phyloP scores from a whole-genome alignment of 2,888 invertebrate species.

The Sinhomidia bicolor region DNA sequence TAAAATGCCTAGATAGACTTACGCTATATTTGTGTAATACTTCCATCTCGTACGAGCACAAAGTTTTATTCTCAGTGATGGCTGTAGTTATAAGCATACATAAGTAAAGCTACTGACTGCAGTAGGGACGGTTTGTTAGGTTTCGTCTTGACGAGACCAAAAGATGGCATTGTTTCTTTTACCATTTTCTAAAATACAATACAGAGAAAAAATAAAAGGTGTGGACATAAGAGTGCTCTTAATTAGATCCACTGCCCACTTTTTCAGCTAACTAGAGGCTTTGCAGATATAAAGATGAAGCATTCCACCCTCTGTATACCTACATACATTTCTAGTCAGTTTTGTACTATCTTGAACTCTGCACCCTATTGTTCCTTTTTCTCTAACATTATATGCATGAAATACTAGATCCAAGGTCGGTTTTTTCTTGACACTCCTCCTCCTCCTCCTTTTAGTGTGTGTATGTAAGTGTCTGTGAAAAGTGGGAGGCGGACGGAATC shows the following conservation, averaged over 20 bases:
- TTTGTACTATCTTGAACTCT: neutral
- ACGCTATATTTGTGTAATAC: too few relatives aligned
- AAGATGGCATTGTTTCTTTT: too few relatives aligned
- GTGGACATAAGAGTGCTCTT: slow-evolving; percentile 48
- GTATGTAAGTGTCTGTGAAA: neutral
- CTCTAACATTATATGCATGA: neutral
- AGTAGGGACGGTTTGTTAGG: slow-evolving; percentile 6
- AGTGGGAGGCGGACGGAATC: neutral
- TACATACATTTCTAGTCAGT: neutral
- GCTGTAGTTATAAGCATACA: too few relatives aligned
- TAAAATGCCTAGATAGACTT: neutral
- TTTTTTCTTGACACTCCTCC: neutral
- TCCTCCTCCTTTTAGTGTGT: neutral
- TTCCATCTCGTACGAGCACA: too few relatives aligned
- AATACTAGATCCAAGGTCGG: slow-evolving; percentile 52
- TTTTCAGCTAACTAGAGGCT: slow-evolving; percentile 48
- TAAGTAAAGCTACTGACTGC: too few relatives aligned
- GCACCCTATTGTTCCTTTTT: neutral
- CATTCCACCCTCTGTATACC: neutral
- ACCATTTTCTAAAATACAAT: neutral
- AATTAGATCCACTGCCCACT: slow-evolving; percentile 52
- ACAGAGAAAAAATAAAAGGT: neutral
- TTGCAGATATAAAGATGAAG: neutral
- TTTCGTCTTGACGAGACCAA: neutral
- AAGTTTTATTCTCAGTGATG: too few relatives aligned